Conservation (phyloP, 2,797 vertebrate species). For the Anas capensis region DNA sequence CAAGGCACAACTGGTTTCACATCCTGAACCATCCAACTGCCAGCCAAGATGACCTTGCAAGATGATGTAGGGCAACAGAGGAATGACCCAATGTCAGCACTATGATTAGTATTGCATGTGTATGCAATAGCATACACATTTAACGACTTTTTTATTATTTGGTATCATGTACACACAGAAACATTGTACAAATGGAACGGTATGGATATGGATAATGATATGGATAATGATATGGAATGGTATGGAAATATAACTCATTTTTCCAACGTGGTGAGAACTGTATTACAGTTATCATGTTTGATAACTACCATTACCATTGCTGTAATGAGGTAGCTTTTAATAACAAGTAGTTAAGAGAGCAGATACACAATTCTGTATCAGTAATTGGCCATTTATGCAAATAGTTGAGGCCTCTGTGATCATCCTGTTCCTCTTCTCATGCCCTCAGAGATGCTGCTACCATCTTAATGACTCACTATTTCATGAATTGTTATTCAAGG, state of each 20-base stretch:
- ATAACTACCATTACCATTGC: background rate
- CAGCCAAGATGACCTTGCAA: background rate
- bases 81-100: background rate
- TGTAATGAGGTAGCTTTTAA: background rate
- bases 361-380: background rate
- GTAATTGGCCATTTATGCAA: background rate
- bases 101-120: background rate
- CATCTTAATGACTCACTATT: background rate
- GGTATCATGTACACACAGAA: background rate
- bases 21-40: background rate
- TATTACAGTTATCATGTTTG: background rate
- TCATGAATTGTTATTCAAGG: background rate
- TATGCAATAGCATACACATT: background rate
- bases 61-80: background rate
- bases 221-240: background rate
- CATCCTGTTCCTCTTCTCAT: background rate
- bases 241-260: background rate
- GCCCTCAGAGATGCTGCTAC: background rate
- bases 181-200: background rate
- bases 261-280: background rate
- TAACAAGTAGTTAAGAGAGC: background rate
- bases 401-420: background rate
- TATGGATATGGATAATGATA: background rate
- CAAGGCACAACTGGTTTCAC: background rate
- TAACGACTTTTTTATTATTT: background rate